Evolutionary conservation across 2,113 vertebrate genomes (phyloP).

Genomic region (Saguinus midas): DNA sequence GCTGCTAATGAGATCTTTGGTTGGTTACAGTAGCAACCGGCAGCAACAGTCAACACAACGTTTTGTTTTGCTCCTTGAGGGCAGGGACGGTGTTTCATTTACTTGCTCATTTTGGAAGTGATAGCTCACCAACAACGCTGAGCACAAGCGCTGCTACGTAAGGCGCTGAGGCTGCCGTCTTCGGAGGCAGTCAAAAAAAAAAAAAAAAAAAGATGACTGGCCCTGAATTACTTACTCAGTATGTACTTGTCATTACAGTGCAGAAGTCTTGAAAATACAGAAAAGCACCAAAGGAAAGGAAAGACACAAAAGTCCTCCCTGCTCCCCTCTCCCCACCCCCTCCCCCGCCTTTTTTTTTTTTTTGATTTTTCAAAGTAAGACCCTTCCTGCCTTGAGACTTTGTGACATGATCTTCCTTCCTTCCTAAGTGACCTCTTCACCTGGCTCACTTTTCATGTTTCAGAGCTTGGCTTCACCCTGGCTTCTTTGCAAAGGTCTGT

Average conservation of each 20-base stretch:
- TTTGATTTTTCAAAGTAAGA: not conserved
- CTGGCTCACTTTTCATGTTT: not conserved
- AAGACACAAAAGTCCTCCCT: not conserved
- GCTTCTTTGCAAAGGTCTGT: not conserved
- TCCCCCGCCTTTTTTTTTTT: rapidly evolving
- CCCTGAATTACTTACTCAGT: not conserved
- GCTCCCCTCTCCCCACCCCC: too few species aligned
- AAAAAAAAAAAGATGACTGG: not conserved
- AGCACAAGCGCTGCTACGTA: too few species aligned
- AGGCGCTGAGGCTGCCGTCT: not conserved
- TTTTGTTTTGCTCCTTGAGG: not conserved
- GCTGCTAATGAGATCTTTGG: rapidly evolving
- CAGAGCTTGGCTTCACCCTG: not conserved
- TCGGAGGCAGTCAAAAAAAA: not conserved
- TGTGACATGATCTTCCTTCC: not conserved
- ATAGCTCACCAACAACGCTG: too few species aligned
- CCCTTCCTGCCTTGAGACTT: not conserved
- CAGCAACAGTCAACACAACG: rapidly evolving
- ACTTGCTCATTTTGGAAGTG: too few species aligned
- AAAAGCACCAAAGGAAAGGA: not conserved
- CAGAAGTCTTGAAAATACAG: not conserved
- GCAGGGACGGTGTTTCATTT: not conserved
- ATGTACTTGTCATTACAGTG: not conserved
- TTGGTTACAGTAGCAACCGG: not conserved
- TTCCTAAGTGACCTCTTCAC: not conserved